Base-by-base conservation (phyloP, 2,888 invertebrate species). In the Thalpophila matura region DNA sequence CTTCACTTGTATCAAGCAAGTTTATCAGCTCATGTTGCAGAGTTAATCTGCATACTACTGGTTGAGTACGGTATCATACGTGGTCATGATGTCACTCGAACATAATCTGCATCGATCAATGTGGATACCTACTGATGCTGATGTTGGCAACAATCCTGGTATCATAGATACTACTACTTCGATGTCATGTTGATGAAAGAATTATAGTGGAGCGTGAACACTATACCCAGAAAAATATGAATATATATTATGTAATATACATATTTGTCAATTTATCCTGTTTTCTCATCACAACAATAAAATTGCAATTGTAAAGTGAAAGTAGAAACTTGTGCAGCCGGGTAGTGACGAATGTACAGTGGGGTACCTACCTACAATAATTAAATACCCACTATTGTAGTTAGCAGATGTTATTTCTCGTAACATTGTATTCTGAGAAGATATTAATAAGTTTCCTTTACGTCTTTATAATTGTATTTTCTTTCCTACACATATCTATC, bases 401-500 rank as follows among this genome's bases (percentile, higher is more conserved):
- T 18, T 4, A n/a, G 16, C n/a, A 22, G n/a, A 53, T 40, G 20
- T 51, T 29, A 62, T 62, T 37, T 18, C 26, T 18, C 7, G 10
- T 14, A 14, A 18, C n/a, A 37, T 26, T 46, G 31, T 35, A 4
- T 6, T 42, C 26, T 20, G 26, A 31, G 49, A 37, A 37, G 22
- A 33, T 9, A 51, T 22, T 24, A 3, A 43, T 18, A n/a, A n/a
- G n/a, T 53, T 69, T 47, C 20, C 7, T 22, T 26, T 9, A 26
- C 18, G 18, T 24, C 18, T 16, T 14, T 54, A 14, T 57, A 63
- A 57, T 64, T 61, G 49, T 35, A 45, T 66, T 58, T 53, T 12
- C 47, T 38, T 40, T 24, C 24, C 6, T 40, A 9, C 22, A 20
- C 12, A 26, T 45, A 37, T 37, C 18, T 45, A 37, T 37, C 18